Conservation (phyloP, 2,888 invertebrate species). For the Patella depressa region DNA sequence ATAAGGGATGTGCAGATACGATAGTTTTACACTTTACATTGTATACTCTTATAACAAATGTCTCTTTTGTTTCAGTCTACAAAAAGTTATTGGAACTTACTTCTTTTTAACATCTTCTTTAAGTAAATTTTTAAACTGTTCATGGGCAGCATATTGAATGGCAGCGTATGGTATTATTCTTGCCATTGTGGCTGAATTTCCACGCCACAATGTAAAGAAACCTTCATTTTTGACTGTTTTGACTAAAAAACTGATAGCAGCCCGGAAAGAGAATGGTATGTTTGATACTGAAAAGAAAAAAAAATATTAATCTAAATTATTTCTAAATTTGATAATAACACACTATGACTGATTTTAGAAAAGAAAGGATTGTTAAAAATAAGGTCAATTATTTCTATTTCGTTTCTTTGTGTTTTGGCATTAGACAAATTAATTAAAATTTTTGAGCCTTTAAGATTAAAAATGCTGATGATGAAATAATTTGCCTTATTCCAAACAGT, state of each 20-base stretch:
- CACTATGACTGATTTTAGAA: neutral
- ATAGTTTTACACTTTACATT: too few species aligned
- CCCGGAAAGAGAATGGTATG: constrained; percentile 71
- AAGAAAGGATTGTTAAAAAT: neutral
- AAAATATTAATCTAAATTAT: neutral
- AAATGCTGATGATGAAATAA: too few species aligned
- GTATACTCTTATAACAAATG: too few species aligned
- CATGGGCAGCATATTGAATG: constrained; percentile 97
- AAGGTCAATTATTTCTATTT: too few species aligned
- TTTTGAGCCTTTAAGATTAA: too few species aligned
- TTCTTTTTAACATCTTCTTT: constrained; percentile 45
- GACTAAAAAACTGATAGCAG: constrained; percentile 72
- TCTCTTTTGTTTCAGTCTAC: too few species aligned
- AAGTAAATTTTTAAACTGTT: constrained; percentile 92
- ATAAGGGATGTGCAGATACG: too few species aligned
- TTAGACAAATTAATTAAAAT: too few species aligned
- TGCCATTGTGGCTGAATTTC: constrained; percentile 98
- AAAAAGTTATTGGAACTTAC: too few species aligned
- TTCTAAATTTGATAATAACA: neutral
- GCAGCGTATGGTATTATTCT: constrained; percentile 97
- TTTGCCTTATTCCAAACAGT: too few species aligned
- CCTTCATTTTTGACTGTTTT: constrained; percentile 84
- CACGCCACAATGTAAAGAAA: constrained; percentile 89
- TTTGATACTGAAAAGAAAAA: constrained; percentile 63
- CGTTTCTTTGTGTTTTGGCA: too few species aligned